Evolutionary conservation across 2,113 vertebrate species (phyloP).

Genomic region (Pterocles orientalis): DNA sequence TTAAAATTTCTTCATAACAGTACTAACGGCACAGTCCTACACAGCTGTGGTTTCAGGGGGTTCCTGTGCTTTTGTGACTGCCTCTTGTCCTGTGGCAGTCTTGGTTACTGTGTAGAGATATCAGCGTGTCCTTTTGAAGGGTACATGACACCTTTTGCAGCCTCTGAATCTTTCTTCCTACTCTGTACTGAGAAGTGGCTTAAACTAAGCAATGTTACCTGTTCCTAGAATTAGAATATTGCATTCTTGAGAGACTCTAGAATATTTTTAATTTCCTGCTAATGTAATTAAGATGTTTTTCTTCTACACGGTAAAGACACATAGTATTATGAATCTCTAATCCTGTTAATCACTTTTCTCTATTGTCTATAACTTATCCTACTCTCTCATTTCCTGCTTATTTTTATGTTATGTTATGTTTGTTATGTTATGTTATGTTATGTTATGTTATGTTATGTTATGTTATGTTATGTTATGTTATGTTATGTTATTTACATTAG

Average conservation of each 20-base stretch:
- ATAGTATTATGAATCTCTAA: background rate
- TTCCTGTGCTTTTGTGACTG: background rate
- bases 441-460: background rate
- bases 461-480: background rate
- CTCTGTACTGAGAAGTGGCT: background rate
- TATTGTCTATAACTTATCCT: background rate
- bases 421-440: background rate
- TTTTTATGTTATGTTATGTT: background rate
- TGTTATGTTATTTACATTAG: background rate
- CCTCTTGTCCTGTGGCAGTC: background rate
- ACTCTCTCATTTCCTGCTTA: background rate
- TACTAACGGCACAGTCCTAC: background rate
- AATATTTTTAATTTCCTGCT: background rate
- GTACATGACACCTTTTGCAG: background rate
- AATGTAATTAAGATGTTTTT: background rate
- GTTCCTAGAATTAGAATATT: background rate
- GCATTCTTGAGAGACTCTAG: background rate
- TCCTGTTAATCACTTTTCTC: background rate
- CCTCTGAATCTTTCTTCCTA: background rate
- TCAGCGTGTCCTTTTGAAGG: background rate
- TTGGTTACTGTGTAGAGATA: background rate
- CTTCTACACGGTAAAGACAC: background rate
- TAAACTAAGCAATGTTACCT: background rate
- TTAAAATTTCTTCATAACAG: background rate
- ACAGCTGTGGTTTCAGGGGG: fast-evolving